phyloP scores from a whole-genome alignment of 2,888 invertebrate genomes.

The Cosmia trapezina region DNA sequence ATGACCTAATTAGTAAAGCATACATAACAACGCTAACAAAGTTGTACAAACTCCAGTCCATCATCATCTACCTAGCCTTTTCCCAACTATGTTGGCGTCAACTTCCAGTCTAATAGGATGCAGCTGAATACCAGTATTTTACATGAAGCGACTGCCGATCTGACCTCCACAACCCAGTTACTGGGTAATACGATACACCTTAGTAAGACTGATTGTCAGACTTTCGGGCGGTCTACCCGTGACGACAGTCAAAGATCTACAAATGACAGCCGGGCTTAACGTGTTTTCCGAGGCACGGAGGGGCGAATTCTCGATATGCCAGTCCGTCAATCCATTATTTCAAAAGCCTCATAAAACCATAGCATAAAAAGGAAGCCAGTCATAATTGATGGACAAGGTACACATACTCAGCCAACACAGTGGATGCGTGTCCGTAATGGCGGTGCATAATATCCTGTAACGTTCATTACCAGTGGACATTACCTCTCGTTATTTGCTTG shows the following conservation, averaged over 20 bases:
- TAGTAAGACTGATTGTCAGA: no score
- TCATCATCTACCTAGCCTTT: no score
- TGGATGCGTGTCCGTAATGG: slow-evolving; percentile 47
- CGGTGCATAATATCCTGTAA: slow-evolving; percentile 53
- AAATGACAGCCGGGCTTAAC: no score
- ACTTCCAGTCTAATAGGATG: no score
- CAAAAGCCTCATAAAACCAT: slow-evolving; percentile 1
- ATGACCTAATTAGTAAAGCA: neutral
- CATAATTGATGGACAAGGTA: slow-evolving; percentile 47
- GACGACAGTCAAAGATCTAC: no score
- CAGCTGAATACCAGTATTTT: no score
- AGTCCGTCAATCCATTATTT: neutral
- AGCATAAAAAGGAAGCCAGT: slow-evolving; percentile 22
- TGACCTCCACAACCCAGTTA: no score
- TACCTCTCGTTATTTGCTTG: slow-evolving; percentile 55
- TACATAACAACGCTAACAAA: neutral
- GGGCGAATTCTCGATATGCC: neutral
- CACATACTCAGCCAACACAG: slow-evolving; percentile 19
- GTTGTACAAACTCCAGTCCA: neutral
- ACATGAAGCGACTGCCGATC: no score
- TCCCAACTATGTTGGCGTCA: no score
- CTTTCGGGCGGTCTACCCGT: no score
- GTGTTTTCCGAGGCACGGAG: no score
- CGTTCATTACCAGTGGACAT: slow-evolving; percentile 53
- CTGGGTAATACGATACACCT: no score